Evolutionary conservation across 2,113 vertebrate species (phyloP).

Genomic region (Corythornis madagascariensis): DNA sequence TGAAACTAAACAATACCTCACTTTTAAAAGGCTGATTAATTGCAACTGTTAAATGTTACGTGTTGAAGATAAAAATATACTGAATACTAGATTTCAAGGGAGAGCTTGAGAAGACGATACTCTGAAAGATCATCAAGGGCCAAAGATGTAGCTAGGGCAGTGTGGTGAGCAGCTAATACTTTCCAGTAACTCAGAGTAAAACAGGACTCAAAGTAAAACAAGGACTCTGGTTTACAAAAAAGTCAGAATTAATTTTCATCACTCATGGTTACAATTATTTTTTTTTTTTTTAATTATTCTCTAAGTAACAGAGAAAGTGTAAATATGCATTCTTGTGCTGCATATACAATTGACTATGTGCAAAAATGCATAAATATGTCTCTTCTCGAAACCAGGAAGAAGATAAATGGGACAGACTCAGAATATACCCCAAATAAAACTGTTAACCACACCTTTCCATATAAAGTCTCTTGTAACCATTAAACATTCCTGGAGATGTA

Average conservation of each 20-base stretch:
- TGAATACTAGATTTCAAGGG: not conserved
- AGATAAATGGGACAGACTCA: not conserved
- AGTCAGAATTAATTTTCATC: not conserved
- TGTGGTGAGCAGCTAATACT: not conserved
- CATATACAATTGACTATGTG: not conserved
- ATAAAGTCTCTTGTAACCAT: not conserved
- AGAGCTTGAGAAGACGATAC: not conserved
- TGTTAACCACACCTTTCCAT: not conserved
- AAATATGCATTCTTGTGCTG: not conserved
- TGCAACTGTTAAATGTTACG: not conserved
- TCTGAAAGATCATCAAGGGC: not conserved
- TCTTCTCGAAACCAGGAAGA: not conserved
- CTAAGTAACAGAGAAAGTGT: not conserved
- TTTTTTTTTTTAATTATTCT: not conserved
- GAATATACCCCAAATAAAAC: not conserved
- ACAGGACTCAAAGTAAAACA: not conserved
- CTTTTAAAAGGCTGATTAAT: conserved; percentile 1
- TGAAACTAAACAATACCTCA: not conserved
- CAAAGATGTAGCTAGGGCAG: not conserved
- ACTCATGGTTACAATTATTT: not conserved
- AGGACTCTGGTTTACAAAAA: not conserved
- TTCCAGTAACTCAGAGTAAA: not conserved
- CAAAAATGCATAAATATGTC: not conserved
- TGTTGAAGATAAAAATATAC: not conserved
- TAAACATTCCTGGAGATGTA: not conserved